Evolutionary conservation across 2,113 vertebrate species (phyloP), one percentile per base, ranked within the genome.

Genomic region (Ploceus nigricollis): DNA sequence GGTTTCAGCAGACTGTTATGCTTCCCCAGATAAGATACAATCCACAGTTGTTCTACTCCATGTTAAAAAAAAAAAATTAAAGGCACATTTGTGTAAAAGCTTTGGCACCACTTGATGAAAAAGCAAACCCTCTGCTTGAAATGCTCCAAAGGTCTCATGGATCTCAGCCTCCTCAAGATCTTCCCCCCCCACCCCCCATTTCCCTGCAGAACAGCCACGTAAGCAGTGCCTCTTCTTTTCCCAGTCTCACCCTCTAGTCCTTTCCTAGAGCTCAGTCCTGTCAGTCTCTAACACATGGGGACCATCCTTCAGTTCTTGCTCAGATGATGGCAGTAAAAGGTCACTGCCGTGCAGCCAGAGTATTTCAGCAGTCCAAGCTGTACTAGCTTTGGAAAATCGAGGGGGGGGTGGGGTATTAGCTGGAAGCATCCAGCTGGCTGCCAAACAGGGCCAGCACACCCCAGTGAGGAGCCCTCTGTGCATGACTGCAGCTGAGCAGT

Each of bases 351-450:
- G 31, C 14, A 76, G 14, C 8, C 35, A 15, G 2, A 22, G 39
- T 30, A 88, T 65, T 72, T 70, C 53, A 72, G 61, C 42, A 89
- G 63, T 20, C 48, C 45, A 53, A 42, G 53, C 15, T 70, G 15
- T 18, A 6, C 28, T 56, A 13, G 27, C 15, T 75, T 42, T 68
- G n/a, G 30, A 57, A 89, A 82, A 83, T 19, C 1, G 0, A 18
- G 4, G 4, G 2, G 10, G 2, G 6, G 3, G 4, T 22, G 25
- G 3, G 11, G 2, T 6, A 13, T n/a, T 8, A 81, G 17, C 57
- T 90, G 44, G 58, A 50, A 80, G 56, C 10, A 70, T 37, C 47
- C 0, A 0, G 35, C 51, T 63, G 28, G 39, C 37, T 56, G 22
- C 48, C 77, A 40, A 9, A 33, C 11, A 33, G 23, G 12, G 31